A percentile compares a stretch with the other conserved stretches of the same genome.
phyloP scores from a whole-genome alignment of 2,888 invertebrate species.

The Apantesis nais region DNA sequence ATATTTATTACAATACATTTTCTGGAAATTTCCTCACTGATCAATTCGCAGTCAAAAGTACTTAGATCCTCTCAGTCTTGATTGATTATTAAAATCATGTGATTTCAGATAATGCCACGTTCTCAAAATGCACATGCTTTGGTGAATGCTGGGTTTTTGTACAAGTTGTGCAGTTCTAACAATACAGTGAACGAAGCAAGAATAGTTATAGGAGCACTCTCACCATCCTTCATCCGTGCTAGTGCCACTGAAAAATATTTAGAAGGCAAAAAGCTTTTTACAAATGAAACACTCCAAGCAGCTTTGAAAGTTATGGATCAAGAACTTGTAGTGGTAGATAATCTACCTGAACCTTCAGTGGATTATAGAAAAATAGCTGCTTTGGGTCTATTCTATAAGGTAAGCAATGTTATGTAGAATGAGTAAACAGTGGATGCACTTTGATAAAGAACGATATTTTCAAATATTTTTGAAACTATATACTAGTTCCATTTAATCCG shows the following conservation, averaged over 20 bases:
- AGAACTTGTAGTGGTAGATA: slow-evolving; percentile 59
- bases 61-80: neutral
- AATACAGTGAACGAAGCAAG: slow-evolving; percentile 63
- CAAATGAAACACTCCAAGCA: slow-evolving; percentile 70
- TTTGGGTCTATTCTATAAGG: slow-evolving; percentile 87
- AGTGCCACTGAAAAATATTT: slow-evolving; percentile 80
- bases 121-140: slow-evolving; percentile 90
- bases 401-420: slow-evolving; percentile 43
- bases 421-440: neutral
- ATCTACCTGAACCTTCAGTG: slow-evolving; percentile 83
- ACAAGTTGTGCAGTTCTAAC: slow-evolving; percentile 55
- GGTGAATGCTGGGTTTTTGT: slow-evolving; percentile 90
- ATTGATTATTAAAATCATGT: neutral
- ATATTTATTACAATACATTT: no score
- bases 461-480: no score
- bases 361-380: slow-evolving; percentile 86
- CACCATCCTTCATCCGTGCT: slow-evolving; percentile 75
- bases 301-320: slow-evolving; percentile 54
- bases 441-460: neutral
- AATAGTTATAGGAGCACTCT: slow-evolving; percentile 86
- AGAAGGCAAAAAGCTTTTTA: slow-evolving; percentile 68
- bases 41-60: no score
- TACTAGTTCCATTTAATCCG: no score
- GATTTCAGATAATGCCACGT: slow-evolving; percentile 88
- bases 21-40: no score